Base-by-base conservation (phyloP, 2,888 invertebrate species). In the Rhamphomyia laevipes region DNA sequence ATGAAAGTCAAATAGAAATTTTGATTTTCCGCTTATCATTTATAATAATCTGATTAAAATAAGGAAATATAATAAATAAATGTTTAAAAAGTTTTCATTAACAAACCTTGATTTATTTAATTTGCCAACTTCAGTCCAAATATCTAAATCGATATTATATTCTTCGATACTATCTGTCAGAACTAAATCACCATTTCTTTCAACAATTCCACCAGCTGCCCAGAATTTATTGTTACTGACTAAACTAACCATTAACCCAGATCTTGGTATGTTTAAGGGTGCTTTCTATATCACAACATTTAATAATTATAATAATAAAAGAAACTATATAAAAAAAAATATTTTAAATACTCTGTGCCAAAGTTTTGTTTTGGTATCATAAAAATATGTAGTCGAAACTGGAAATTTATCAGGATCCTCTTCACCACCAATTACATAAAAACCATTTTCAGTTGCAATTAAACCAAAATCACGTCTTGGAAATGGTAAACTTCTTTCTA, bases 391-490 rank as follows among this genome's bases (percentile, higher is more conserved):
- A 1, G 61, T 56, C 12, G 55, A 53, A 18, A 62, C 52, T 16
- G 59, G 55, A 6, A 16, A 49, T 4, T 74, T 74, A 61, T 79
- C 78, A 59, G 76, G 75, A 52, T 74, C 74, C 65, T 81, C 80
- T 66, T 82, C 81, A 9, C 85, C 85, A 1, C 84, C 84, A 52
- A 85, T 80, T 4, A 81, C 81, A 58, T 77, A 84, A 57, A 86
- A 68, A n/a, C 77, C 77, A 64, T 78, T 77, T 21, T 76, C 74
- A 56, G 76, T 75, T 2, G 77, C 79, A n/a, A 82, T 77, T 6
- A 83, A 70, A 0, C 81, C 82, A 58, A 84, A 85, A 67, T 82
- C 81, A 63, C 81, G 80, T 56, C 84, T 72, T 1, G 78, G 73
- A 21, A 74, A 72, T 16, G 75, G 71, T 57, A 85, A 73, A 13